Evolutionary conservation across 1,140 invertebrate genomes (phyloP).

Genomic region (Popillia japonica): DNA sequence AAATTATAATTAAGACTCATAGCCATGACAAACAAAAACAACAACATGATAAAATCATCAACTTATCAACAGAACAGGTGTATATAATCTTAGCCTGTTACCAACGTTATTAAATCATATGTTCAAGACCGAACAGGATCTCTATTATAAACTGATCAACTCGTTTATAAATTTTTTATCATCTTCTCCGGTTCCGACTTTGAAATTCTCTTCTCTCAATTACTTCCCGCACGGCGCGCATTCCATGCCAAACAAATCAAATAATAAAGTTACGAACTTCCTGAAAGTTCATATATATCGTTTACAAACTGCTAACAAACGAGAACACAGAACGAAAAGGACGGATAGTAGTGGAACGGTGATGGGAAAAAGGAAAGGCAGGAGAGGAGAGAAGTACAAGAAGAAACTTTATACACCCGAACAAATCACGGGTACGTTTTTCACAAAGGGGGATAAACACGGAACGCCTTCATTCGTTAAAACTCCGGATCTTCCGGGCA

Average conservation of each 20-base stretch:
- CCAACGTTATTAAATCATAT: neutral
- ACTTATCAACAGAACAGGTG: too few relatives aligned
- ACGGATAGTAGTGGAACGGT: neutral
- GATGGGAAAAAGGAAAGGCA: neutral
- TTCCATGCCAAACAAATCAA: slow-evolving; percentile 24
- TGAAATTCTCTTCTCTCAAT: slow-evolving; percentile 16
- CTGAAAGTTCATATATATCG: slow-evolving; percentile 33
- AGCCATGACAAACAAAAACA: too few relatives aligned
- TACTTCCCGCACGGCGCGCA: slow-evolving; percentile 1
- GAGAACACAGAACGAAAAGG: slow-evolving; percentile 31
- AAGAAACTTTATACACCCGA: slow-evolving; percentile 35
- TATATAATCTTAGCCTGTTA: neutral
- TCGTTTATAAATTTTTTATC: slow-evolving; percentile 20
- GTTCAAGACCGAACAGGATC: neutral
- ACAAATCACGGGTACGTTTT: slow-evolving; percentile 34
- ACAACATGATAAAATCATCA: too few relatives aligned
- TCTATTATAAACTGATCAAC: slow-evolving; percentile 22
- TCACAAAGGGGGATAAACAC: slow-evolving; percentile 34
- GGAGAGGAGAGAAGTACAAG: neutral
- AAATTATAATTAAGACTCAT: too few relatives aligned
- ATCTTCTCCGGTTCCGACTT: slow-evolving; percentile 2
- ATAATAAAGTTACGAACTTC: slow-evolving; percentile 35
- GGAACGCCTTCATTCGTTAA: slow-evolving; percentile 33
- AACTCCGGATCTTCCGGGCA: slow-evolving; percentile 32
- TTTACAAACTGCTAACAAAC: slow-evolving; percentile 35